These are phyloP conservation scores for Catostomus latipinnis DNA, from an alignment of 2,797 vertebrate genomes.

Conservation along the genomic window DNA sequence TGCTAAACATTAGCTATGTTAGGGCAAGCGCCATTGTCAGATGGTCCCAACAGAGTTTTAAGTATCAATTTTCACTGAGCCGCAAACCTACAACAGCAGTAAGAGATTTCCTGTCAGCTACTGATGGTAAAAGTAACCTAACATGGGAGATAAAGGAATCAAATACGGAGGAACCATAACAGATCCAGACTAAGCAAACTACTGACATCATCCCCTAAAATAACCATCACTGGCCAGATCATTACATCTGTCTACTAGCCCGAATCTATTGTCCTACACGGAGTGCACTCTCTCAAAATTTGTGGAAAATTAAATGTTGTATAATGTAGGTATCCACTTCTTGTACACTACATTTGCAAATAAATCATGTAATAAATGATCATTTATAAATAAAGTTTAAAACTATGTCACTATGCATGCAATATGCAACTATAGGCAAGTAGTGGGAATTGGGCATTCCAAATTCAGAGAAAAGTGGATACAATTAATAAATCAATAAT, in stretches of 20 bases:
- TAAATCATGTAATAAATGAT: no score
- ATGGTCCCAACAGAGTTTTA: constrained; percentile 50
- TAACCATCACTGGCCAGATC: constrained; percentile 61
- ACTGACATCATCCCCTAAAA: constrained; percentile 75
- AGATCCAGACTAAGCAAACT: constrained; percentile 60
- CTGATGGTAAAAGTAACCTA: constrained; percentile 78
- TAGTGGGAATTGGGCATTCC: no score
- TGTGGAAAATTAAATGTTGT: no score
- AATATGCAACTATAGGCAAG: no score
- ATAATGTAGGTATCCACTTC: no score
- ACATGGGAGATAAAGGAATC: constrained; percentile 73
- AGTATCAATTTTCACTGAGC: constrained; percentile 75
- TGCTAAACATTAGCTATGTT: not conserved
- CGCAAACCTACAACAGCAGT: constrained; percentile 73
- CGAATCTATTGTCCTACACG: not conserved
- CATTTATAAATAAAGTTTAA: no score
- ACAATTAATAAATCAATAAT: no score
- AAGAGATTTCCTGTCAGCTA: constrained; percentile 80
- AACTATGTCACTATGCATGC: no score
- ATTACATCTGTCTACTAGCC: constrained; percentile 47
- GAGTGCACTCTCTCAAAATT: no score
- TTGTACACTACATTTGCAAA: no score
- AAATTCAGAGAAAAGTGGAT: no score
- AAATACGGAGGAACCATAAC: constrained; percentile 71
- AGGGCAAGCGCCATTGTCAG: not conserved